Percentiles rank a stretch among this genome's conserved stretches.
phyloP scores from a whole-genome alignment of 2,888 invertebrate genomes.

The Cistogaster globosa region DNA sequence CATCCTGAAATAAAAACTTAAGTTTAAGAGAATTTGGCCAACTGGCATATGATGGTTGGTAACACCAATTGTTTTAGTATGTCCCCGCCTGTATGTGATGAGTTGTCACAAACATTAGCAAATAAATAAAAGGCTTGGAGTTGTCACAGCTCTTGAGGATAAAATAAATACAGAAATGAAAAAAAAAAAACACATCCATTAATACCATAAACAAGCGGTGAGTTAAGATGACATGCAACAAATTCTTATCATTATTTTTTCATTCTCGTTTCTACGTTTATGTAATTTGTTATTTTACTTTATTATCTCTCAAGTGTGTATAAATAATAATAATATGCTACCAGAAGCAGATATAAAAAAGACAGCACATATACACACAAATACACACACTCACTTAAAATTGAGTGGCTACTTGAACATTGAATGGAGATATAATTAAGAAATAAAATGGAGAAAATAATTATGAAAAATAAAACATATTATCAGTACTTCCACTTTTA shows the following conservation, averaged over 20 bases:
- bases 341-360: neutral
- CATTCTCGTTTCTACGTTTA: neutral
- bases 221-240: conserved; percentile 13
- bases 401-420: conserved; percentile 1
- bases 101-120: conserved; percentile 30
- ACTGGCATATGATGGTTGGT: neutral
- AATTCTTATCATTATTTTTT: conserved; percentile 26
- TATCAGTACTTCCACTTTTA: neutral
- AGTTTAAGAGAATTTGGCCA: no score
- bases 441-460: conserved; percentile 10
- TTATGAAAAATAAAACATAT: neutral
- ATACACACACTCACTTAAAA: neutral
- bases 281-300: neutral
- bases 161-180: neutral
- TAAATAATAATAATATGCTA: conserved; percentile 4
- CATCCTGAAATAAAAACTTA: no score
- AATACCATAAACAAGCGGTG: conserved; percentile 13
- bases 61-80: neutral
- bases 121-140: conserved; percentile 10
- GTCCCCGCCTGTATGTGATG: neutral
- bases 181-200: conserved; percentile 8
- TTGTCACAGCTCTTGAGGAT: neutral
- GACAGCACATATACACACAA: neutral
- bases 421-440: conserved; percentile 51
- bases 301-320: neutral